Evolutionary conservation across 30 jellyfish, hydroid and myxozoan species (phyloP).

Genomic region (Mastigias papua): DNA sequence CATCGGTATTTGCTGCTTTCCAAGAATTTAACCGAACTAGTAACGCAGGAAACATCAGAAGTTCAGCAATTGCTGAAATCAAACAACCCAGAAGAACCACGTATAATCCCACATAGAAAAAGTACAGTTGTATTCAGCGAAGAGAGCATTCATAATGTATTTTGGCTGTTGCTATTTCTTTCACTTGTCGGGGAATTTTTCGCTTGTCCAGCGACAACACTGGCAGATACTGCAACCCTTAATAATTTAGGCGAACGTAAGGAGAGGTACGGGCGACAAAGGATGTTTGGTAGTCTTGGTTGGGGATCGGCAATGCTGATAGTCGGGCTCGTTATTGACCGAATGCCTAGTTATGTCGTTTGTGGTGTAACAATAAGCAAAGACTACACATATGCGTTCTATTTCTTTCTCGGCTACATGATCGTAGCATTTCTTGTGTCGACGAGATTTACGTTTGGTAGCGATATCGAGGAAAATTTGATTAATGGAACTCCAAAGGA

Average conservation of each 20-base stretch:
- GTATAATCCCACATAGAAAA: constrained; percentile 90
- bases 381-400: constrained; percentile 95
- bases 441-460: constrained; percentile 82
- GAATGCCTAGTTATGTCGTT: constrained; percentile 90
- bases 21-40: constrained; percentile 87
- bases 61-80: constrained; percentile 89
- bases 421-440: constrained; percentile 83
- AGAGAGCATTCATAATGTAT: constrained; percentile 96
- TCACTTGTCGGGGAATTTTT: constrained; percentile 98
- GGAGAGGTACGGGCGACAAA: constrained; percentile 96
- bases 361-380: constrained; percentile 94
- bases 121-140: constrained; percentile 95
- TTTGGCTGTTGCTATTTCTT: constrained; percentile 90
- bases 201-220: constrained; percentile 99
- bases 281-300: constrained; percentile 99
- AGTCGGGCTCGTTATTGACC: constrained; percentile 96
- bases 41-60: constrained; percentile 94
- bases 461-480: constrained; percentile 67
- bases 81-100: constrained; percentile 94
- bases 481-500: constrained; percentile 86
- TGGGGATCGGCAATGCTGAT: constrained; percentile 99
- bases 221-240: constrained; percentile 98
- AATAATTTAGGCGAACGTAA: constrained; percentile 92
- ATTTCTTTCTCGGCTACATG: constrained; percentile 93
- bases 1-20: constrained; percentile 93